These are phyloP conservation scores for Murina feae DNA, from an alignment of 2,113 vertebrate species.

Conservation along the genomic window DNA sequence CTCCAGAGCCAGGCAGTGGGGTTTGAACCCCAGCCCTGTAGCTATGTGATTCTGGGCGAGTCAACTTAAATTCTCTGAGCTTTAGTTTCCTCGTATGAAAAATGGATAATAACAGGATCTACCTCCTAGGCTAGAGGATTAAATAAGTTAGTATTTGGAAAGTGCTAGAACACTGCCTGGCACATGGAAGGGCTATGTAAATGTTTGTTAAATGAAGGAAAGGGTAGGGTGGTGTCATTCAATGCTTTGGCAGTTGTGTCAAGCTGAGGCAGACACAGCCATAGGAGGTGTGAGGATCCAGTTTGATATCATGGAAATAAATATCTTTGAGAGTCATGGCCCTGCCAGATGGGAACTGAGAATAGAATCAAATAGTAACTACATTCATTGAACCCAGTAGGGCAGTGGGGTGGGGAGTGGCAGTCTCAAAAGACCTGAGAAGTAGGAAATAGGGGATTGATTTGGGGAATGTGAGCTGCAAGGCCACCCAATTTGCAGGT, in stretches of 20 bases:
- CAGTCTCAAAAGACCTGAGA: background rate
- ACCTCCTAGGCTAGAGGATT: background rate
- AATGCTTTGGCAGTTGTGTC: background rate
- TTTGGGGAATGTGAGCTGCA: background rate
- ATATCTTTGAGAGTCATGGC: background rate
- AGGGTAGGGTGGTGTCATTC: background rate
- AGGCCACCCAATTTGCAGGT: background rate
- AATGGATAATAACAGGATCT: background rate
- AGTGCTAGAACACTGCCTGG: background rate
- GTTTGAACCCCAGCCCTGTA: background rate
- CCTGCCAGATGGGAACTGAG: background rate
- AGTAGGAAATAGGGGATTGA: background rate
- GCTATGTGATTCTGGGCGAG: background rate
- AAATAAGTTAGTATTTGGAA: background rate
- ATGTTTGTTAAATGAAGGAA: slow-evolving; percentile 8
- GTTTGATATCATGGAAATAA: background rate
- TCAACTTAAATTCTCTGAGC: background rate
- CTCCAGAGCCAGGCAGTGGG: background rate
- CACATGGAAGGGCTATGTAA: background rate
- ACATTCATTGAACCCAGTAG: background rate
- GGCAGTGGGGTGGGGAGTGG: background rate
- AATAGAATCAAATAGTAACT: background rate
- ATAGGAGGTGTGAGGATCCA: background rate
- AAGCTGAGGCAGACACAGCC: background rate
- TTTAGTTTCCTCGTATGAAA: background rate